These are phyloP conservation scores for Drosophila kohkoa DNA, from an alignment of 1,140 invertebrate species.

Conservation along the genomic window DNA sequence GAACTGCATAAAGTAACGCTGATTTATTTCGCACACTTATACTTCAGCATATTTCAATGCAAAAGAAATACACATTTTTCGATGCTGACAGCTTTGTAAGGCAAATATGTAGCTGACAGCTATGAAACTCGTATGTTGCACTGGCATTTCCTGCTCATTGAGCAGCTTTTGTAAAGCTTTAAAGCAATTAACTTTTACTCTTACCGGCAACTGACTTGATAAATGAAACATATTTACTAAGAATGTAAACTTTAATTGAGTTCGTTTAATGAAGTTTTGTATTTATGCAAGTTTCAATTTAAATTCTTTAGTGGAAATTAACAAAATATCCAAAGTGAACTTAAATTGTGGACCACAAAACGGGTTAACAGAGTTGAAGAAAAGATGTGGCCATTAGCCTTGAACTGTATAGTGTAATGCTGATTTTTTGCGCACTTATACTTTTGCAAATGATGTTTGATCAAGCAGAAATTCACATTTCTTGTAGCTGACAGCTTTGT, in stretches of 20 bases:
- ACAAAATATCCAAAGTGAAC: neutral
- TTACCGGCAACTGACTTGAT: neutral
- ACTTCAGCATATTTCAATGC: neutral
- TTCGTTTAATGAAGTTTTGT: neutral
- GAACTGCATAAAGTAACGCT: too few species aligned
- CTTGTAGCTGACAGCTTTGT: neutral
- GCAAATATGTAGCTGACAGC: neutral
- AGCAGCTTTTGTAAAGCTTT: too few species aligned
- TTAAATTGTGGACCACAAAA: neutral
- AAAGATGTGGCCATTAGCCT: neutral
- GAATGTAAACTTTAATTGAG: neutral
- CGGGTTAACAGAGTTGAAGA: neutral
- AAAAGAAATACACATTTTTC: neutral
- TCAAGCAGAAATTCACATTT: neutral
- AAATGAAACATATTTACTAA: neutral
- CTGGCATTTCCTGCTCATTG: neutral
- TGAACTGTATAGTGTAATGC: too few species aligned
- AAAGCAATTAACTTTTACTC: neutral
- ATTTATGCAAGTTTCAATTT: neutral
- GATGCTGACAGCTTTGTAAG: neutral
- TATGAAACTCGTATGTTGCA: neutral
- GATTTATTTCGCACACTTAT: too few species aligned
- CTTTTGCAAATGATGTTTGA: neutral
- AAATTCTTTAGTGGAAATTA: neutral
- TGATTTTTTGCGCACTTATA: too few species aligned